Conservation (phyloP, 2,113 vertebrate species). For the Lophochroa leadbeateri region DNA sequence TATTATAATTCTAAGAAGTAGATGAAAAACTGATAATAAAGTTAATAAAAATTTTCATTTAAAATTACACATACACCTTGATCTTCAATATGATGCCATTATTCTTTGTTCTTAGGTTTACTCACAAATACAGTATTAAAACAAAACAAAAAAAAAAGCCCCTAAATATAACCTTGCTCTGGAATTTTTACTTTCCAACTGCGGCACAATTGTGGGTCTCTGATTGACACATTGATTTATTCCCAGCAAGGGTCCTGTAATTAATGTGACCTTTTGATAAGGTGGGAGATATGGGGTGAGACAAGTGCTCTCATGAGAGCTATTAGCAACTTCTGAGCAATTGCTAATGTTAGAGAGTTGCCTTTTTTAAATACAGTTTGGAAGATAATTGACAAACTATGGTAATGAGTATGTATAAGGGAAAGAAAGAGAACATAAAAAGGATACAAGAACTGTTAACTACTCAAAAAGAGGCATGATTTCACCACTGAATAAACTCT, state of each 20-base stretch:
- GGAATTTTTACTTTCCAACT: slow-evolving; percentile 26
- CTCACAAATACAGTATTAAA: neutral
- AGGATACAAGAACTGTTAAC: slow-evolving; percentile 45
- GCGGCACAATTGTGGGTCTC: slow-evolving; percentile 49
- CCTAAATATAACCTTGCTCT: slow-evolving; percentile 32
- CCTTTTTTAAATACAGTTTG: slow-evolving; percentile 64
- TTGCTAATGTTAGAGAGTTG: slow-evolving; percentile 72
- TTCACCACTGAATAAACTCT: neutral
- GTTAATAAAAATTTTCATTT: neutral
- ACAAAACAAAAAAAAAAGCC: neutral
- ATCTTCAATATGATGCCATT: neutral
- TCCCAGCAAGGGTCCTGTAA: slow-evolving; percentile 75
- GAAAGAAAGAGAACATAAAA: slow-evolving; percentile 31
- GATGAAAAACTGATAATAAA: neutral
- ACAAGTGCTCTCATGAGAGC: slow-evolving; percentile 78
- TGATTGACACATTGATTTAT: slow-evolving; percentile 75
- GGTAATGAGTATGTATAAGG: slow-evolving; percentile 52
- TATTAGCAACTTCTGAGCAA: slow-evolving; percentile 77
- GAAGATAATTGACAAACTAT: slow-evolving; percentile 73
- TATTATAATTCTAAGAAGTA: neutral
- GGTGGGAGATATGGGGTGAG: slow-evolving; percentile 71
- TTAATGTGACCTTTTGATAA: slow-evolving; percentile 81
- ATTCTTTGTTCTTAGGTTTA: neutral
- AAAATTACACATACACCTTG: neutral
- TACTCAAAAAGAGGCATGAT: slow-evolving; percentile 34